Conservation (phyloP, 2,797 vertebrate genomes). For the Brachymystax lenok region DNA sequence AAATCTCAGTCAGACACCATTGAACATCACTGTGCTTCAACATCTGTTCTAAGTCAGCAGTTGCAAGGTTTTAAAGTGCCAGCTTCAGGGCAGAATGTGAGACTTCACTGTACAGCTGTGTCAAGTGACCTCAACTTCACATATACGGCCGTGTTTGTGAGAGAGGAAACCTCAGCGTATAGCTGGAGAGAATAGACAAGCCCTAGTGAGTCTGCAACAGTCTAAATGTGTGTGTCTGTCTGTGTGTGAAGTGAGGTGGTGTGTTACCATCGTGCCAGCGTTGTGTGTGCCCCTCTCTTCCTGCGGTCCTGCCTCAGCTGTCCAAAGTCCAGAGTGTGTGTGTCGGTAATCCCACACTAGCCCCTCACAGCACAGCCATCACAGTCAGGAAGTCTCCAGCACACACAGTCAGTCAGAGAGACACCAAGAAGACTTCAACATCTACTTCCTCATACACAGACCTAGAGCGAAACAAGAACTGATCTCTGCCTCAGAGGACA, state of each 20-base stretch:
- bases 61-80: background rate
- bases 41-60: background rate
- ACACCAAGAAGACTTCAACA: slow-evolving; percentile 25
- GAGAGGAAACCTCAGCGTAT: background rate
- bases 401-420: slow-evolving; percentile 17
- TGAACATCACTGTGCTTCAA: background rate
- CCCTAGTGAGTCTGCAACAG: background rate
- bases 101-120: background rate
- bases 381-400: slow-evolving; percentile 18
- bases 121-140: background rate
- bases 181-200: background rate
- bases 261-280: slow-evolving; percentile 59
- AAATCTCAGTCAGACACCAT: background rate
- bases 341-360: slow-evolving; percentile 47
- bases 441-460: slow-evolving; percentile 75
- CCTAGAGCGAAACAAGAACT: slow-evolving; percentile 67
- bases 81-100: background rate
- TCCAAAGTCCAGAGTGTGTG: slow-evolving; percentile 44
- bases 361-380: slow-evolving; percentile 60
- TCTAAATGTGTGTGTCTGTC: slow-evolving; percentile 7
- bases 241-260: slow-evolving; percentile 12
- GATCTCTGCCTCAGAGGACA: slow-evolving; percentile 11
- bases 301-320: slow-evolving; percentile 25
- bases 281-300: slow-evolving; percentile 26
- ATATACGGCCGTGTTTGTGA: background rate